These are phyloP conservation scores for Pollenia angustigena DNA, from an alignment of 2,888 invertebrate species.

Conservation along the genomic window DNA sequence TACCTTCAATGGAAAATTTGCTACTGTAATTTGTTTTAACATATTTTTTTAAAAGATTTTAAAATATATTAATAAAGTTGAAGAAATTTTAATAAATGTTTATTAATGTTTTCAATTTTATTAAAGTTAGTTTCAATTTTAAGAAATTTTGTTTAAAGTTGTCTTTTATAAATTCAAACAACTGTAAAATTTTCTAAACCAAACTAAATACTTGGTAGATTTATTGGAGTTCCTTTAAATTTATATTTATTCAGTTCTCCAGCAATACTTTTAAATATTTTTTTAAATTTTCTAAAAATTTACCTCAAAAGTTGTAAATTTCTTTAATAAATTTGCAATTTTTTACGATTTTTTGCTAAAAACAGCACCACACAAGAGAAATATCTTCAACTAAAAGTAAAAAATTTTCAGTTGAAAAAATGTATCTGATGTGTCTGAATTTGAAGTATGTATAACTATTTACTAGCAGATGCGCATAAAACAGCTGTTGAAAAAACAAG, in stretches of 20 bases:
- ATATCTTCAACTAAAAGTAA: conserved; percentile 64
- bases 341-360: conserved; percentile 80
- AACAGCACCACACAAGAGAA: conserved; percentile 79
- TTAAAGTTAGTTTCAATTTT: too few species aligned
- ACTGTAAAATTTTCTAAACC: background rate
- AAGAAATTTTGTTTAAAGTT: too few species aligned
- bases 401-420: conserved; percentile 56
- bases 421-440: conserved; percentile 48
- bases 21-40: too few species aligned
- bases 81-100: too few species aligned
- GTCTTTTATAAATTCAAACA: too few species aligned
- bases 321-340: conserved; percentile 83
- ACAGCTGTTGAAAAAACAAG: conserved; percentile 48
- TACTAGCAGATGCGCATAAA: conserved; percentile 64
- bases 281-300: conserved; percentile 66
- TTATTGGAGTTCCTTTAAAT: background rate
- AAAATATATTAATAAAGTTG: too few species aligned
- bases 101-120: too few species aligned
- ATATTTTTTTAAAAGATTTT: too few species aligned
- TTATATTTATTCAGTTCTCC: background rate
- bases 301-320: conserved; percentile 83
- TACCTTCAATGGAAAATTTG: too few species aligned
- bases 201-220: background rate
- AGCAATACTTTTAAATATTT: background rate
- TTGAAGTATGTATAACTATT: conserved; percentile 72